A percentile compares a stretch with the other conserved stretches of the same genome.
Conservation (phyloP, 1,140 invertebrate species). For the Leptoteleia sp. region DNA sequence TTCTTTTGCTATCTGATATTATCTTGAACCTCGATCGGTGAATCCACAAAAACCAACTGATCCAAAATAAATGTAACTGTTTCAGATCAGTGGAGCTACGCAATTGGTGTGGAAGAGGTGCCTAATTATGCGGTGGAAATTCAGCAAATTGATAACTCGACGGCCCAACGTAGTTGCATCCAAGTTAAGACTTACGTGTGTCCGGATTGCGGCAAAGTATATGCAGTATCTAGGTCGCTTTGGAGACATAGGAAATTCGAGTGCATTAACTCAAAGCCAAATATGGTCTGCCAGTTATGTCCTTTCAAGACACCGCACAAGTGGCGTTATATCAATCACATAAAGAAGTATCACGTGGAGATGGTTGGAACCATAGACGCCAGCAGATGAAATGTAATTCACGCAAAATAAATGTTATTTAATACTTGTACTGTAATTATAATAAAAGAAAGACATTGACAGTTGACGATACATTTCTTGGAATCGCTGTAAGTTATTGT, state of each 20-base stretch:
- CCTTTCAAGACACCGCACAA: constrained; percentile 78
- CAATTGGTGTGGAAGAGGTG: constrained; percentile 24
- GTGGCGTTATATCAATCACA: constrained; percentile 75
- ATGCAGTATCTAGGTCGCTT: constrained; percentile 60
- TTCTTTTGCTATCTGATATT: constrained; percentile 8
- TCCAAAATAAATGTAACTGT: constrained; percentile 18
- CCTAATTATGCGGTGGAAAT: constrained; percentile 23
- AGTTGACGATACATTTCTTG: constrained; percentile 8
- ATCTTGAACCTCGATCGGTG: neutral
- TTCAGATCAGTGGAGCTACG: constrained; percentile 51
- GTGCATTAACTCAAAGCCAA: constrained; percentile 75
- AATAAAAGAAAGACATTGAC: constrained; percentile 44
- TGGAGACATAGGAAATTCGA: constrained; percentile 77
- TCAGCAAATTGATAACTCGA: constrained; percentile 12
- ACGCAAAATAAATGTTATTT: constrained; percentile 20
- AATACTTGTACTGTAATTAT: constrained; percentile 22
- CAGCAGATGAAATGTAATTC: constrained; percentile 48
- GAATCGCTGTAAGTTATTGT: constrained; percentile 32
- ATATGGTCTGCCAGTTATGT: constrained; percentile 79
- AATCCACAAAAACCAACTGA: constrained; percentile 9
- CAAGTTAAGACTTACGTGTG: constrained; percentile 44
- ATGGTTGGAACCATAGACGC: neutral
- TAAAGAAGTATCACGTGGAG: constrained; percentile 70
- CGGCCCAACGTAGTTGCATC: neutral
- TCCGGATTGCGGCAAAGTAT: constrained; percentile 59